phyloP scores from a whole-genome alignment of 1,140 invertebrate genomes.

The Manduca sexta region DNA sequence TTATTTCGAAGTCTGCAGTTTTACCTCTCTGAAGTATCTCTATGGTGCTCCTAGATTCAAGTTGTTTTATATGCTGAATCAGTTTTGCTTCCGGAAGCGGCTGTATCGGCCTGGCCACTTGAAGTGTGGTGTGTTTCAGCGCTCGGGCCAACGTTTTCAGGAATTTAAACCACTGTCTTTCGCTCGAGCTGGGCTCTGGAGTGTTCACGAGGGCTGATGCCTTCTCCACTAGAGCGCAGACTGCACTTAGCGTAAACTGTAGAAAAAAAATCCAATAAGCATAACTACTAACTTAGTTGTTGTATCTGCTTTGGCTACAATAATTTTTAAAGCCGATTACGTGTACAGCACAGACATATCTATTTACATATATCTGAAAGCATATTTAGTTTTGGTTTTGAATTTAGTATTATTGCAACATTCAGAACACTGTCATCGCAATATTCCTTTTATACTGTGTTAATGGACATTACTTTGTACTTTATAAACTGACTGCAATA shows the following conservation, averaged over 20 bases:
- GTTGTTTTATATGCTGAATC: constrained; percentile 38
- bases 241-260: constrained; percentile 52
- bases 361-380: neutral
- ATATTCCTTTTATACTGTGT: neutral
- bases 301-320: too few species aligned
- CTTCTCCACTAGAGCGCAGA: constrained; percentile 46
- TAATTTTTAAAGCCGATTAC: too few species aligned
- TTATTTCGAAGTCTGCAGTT: constrained; percentile 44
- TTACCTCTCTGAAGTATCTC: constrained; percentile 59
- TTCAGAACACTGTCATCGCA: neutral
- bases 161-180: constrained; percentile 62
- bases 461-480: neutral
- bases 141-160: constrained; percentile 52
- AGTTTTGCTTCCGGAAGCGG: constrained; percentile 36
- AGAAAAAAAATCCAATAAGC: constrained; percentile 4
- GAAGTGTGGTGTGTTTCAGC: constrained; percentile 38
- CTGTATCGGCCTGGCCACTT: constrained; percentile 32
- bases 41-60: constrained; percentile 51
- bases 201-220: constrained; percentile 47
- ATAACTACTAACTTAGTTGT: too few species aligned
- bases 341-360: neutral
- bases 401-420: neutral
- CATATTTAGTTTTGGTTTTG: neutral
- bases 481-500: neutral
- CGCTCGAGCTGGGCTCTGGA: constrained; percentile 50